Evolutionary conservation across 2,113 vertebrate genomes (phyloP), one percentile per base, ranked within the genome.

Genomic region (Eulacestoma nigropectus): DNA sequence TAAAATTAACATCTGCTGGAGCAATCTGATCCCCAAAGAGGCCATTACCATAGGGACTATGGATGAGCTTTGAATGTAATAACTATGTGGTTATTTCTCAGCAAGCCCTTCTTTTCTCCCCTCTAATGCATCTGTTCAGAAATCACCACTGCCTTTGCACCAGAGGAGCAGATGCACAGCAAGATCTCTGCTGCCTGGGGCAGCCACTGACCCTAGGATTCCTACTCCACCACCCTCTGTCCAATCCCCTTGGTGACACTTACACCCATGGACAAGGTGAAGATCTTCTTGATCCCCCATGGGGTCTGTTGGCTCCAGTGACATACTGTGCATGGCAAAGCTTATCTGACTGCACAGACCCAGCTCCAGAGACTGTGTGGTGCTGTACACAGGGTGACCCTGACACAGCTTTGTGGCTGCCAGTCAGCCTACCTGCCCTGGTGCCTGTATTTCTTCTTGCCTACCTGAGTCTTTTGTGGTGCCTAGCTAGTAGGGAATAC

Each of bases 1-100:
- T 95, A 96, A 96, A 95, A 97, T 95, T 90, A 95, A 95, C 0
- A 42, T 92, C 95, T 96, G 87, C 60, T 95, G 79, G 77, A 96
- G 77, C 87, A 96, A 83, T 75, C 46, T 93, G 84, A 96, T 89
- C 80, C 70, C 62, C 80, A 93, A 93, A 94, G 84, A 95, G 60
- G 79, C 82, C 73, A 46, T 87, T 89, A 72, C 69, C 70, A 69
- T 37, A 68, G 94, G 74, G 86, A 97, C 93, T 92, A 63, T n/a
- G 49, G 87, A 94, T 85, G 53, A 87, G 76, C 68, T 94, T 90
- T 85, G 67, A 92, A 96, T 94, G 89, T 84, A 96, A 87, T 82
- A 94, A 94, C 89, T 46, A 30, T 63, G 78, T 69, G 55, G 78
- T 74, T 95, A 91, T 93, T 92, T 90, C n/a, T 96, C 62, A 92